Evolutionary conservation across 2,113 vertebrate species (phyloP), one percentile per base, ranked within the genome.

Genomic region (Brachyhypopomus gauderio): DNA sequence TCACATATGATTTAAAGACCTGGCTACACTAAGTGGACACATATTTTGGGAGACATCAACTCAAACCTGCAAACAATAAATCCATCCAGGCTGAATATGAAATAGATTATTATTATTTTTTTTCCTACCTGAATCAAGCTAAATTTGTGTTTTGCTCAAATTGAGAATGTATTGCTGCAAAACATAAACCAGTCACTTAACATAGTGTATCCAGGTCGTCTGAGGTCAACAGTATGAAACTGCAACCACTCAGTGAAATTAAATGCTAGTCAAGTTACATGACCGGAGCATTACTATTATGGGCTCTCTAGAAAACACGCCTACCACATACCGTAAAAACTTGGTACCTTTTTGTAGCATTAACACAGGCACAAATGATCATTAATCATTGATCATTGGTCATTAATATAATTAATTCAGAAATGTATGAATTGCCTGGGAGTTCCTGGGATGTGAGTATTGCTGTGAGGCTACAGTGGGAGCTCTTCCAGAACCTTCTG

Each of bases 401-500:
- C 12, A 75, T 69, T 62, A 20, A 58, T 11, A 41, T 71, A n/a
- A 79, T 55, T 38, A 8, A 17, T 30, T 77, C 17, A 41, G 72
- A 79, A 72, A 77, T 16, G 16, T 52, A 74, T 56, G 36, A 71
- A 79, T 72, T 64, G 77, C 72, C 76, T 64, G 67, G 55, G 30
- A 45, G 48, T 83, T 59, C 55, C 62, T 17, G 20, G 23, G 56
- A 59, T 75, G 45, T 58, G 19, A 69, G 30, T 83, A 83, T 85
- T 85, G 73, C 77, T 80, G 14, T 62, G 63, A 38, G 34, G 60
- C 71, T 81, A 67, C 72, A 75, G 41, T 75, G 4, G 64, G 41
- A 52, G 73, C 52, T 36, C 48, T 12, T 60, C 59, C 25, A 34
- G 48, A 38, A 59, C 48, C 63, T n/a, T 69, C 14, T 36, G 67